Conservation (phyloP, 2,797 vertebrate genomes). For the Anomalospiza imberbis region DNA sequence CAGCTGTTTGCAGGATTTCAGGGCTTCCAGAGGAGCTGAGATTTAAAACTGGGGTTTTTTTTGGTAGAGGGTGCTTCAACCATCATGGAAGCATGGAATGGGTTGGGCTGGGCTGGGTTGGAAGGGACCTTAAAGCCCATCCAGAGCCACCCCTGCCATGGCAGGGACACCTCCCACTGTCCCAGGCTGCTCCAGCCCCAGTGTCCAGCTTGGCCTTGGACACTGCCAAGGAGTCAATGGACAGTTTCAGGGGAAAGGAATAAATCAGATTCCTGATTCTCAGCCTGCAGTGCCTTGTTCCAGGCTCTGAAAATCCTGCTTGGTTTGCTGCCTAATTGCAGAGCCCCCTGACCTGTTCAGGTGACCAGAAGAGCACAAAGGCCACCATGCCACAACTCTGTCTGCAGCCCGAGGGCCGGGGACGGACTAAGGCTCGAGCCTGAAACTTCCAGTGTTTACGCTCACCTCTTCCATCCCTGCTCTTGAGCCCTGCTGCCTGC, state of each 20-base stretch:
- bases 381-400: background rate
- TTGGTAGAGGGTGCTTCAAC: background rate
- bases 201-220: background rate
- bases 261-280: background rate
- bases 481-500: background rate
- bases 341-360: background rate
- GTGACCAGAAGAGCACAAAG: background rate
- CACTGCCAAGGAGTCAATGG: background rate
- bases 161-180: background rate
- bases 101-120: no score
- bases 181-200: background rate
- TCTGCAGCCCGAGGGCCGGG: background rate
- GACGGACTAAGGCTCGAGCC: background rate
- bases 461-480: background rate
- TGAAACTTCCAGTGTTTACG: fast-evolving
- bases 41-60: background rate
- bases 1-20: background rate
- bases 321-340: background rate
- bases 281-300: background rate
- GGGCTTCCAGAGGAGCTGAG: background rate
- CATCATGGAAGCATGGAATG: background rate
- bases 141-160: background rate
- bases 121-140: fast-evolving
- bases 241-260: background rate
- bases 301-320: background rate